These are phyloP conservation scores for Azemiops feae DNA, from an alignment of 2,113 vertebrate genomes.

Conservation along the genomic window DNA sequence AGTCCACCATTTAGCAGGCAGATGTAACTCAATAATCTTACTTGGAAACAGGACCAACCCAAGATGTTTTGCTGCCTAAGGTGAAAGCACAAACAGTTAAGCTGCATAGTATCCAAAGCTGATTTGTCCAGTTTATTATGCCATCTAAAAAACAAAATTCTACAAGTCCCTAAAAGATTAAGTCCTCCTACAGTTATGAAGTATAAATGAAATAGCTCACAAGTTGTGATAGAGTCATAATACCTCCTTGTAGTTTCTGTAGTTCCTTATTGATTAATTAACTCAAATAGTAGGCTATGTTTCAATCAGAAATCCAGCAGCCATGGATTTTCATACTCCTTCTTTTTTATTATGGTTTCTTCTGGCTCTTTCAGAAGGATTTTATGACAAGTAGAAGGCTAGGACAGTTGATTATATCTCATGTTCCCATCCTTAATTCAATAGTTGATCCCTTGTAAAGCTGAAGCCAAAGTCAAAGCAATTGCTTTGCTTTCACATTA, in stretches of 20 bases:
- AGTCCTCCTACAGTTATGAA: too few relatives aligned
- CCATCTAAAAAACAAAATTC: not conserved
- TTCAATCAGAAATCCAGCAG: not conserved
- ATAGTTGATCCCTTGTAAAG: not conserved
- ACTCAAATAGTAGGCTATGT: not conserved
- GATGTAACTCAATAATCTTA: conserved; percentile 16
- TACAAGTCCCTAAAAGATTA: not conserved
- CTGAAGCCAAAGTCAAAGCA: not conserved
- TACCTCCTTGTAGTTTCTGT: not conserved
- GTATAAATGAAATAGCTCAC: too few relatives aligned
- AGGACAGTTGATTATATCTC: not conserved
- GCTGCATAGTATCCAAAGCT: not conserved
- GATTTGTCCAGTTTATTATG: not conserved
- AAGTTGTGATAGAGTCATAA: too few relatives aligned
- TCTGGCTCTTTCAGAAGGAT: not conserved
- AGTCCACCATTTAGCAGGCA: not conserved
- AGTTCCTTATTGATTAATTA: not conserved
- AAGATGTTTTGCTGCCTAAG: not conserved
- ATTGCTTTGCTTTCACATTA: not conserved
- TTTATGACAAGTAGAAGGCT: not conserved
- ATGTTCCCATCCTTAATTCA: not conserved
- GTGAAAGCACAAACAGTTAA: not conserved
- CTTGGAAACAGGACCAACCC: not conserved
- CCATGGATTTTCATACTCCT: not conserved
- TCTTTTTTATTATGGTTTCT: not conserved